phyloP scores from a whole-genome alignment of 2,888 invertebrate genomes.

The Lepas anatifera region DNA sequence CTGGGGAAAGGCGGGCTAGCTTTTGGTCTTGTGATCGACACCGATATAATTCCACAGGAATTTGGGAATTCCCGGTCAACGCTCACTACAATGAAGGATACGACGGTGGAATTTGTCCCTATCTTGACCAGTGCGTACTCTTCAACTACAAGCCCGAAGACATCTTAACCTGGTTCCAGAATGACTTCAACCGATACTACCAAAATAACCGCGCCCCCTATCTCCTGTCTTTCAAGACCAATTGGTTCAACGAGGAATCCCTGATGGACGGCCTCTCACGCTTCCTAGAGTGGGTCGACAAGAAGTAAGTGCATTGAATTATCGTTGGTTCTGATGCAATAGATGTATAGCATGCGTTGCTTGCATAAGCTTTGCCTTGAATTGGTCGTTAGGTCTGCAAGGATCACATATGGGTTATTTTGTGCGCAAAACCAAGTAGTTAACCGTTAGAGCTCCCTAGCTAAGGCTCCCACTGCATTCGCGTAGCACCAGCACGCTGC shows the following conservation, averaged over 20 bases:
- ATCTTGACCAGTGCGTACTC: conserved; percentile 80
- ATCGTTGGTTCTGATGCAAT: no score
- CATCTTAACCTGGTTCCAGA: conserved; percentile 67
- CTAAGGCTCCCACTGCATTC: no score
- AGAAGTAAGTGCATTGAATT: conserved; percentile 56
- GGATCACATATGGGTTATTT: no score
- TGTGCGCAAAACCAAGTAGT: no score
- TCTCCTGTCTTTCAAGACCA: conserved; percentile 93
- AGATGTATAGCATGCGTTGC: no score
- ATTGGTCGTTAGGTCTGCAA: no score
- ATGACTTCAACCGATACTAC: conserved; percentile 73
- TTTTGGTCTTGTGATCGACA: no score
- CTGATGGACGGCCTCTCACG: conserved; percentile 68
- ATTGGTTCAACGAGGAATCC: conserved; percentile 86
- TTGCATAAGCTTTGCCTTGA: no score
- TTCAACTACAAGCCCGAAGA: conserved; percentile 59
- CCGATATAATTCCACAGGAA: conserved; percentile 48
- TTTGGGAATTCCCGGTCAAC: conserved; percentile 88
- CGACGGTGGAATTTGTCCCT: conserved; percentile 85
- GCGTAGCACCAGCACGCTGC: no score
- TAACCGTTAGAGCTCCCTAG: no score
- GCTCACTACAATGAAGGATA: conserved; percentile 70
- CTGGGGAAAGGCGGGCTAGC: no score
- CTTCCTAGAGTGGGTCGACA: conserved; percentile 67
- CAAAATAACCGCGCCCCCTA: conserved; percentile 51